Base-by-base conservation (phyloP, 2,113 vertebrate species). In the Scalopus aquaticus region DNA sequence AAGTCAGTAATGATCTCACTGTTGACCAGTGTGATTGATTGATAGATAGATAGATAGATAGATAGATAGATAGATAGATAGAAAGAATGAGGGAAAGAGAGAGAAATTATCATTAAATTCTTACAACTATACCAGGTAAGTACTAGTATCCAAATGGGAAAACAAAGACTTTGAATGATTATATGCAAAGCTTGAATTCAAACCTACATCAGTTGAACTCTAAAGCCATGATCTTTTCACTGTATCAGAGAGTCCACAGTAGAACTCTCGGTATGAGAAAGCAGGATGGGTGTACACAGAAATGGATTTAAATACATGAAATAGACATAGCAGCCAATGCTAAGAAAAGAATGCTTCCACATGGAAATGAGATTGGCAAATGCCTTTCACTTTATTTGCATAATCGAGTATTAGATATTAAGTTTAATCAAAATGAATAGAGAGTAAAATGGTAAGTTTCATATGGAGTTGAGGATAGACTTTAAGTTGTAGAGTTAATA, bases 371-470 rank as follows among this genome's bases (percentile, higher is more conserved):
- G 39, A 60, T 37, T 51, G 24, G 69, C 49, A 90, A 95, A 87
- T 1, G 0, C 62, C 87, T 44, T 49, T 90, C 39, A 12, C 30
- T 86, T 82, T 93, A 91, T 94, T 93, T 83, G 76, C 83, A 84
- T 86, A 92, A 95, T 84, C 89, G 74, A 82, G 89, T 94, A 85
- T 79, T 76, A 79, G 30, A 60, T 93, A 96, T 65, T 67, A 93
- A 32, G 26, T 58, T 85, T 95, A 94, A 96, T 94, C 46, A 79
- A 89, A 95, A 92, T 84, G 83, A 94, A 95, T 32, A 87, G 11
- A 96, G 42, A 88, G 46, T 60, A 95, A 96, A 96, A 91, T 87
- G 91, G 93, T 82, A 67, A 13, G 4, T 88, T 94, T 87, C 64
- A 51, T 88, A 30, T 85, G 32, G 65, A 94, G 80, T 67, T 90